A percentile compares a stretch with the other conserved stretches of the same genome.
Evolutionary conservation across 2,113 vertebrate species (phyloP).

Genomic region (Neodon shergylaensis): DNA sequence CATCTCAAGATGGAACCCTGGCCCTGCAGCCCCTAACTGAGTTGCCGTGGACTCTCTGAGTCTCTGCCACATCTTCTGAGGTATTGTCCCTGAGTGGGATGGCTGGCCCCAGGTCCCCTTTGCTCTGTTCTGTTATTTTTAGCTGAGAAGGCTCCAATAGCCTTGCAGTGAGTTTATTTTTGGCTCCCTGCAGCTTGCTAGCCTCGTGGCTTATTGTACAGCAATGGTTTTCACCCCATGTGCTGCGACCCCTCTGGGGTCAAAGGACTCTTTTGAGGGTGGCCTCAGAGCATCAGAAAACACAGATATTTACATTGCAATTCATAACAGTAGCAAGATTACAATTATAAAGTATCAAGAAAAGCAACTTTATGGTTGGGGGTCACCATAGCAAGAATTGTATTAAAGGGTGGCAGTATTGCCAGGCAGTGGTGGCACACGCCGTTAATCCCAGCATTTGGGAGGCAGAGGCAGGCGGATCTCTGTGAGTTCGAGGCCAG

Average conservation of each 20-base stretch:
- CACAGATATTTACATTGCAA: not conserved
- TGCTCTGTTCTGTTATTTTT: not conserved
- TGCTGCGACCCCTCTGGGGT: not conserved
- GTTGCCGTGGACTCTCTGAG: not conserved
- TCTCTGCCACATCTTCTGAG: not conserved
- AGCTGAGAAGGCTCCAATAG: not conserved
- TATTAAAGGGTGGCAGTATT: not conserved
- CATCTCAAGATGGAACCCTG: not conserved
- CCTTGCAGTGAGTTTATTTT: not conserved
- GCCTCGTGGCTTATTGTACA: not conserved
- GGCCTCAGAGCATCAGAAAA: not conserved
- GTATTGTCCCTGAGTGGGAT: not conserved
- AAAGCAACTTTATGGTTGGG: not conserved
- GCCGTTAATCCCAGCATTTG: too few species aligned
- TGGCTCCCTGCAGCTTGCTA: not conserved
- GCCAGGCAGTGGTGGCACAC: too few species aligned
- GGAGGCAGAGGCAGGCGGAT: too few species aligned
- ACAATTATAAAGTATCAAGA: not conserved
- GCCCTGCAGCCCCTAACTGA: not conserved
- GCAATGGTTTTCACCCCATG: not conserved
- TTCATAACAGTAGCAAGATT: not conserved
- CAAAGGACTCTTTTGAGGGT: not conserved
- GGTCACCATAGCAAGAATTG: not conserved
- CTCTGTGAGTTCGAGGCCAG: too few species aligned
- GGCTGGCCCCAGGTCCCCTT: not conserved